phyloP scores from a whole-genome alignment of 2,113 vertebrate genomes.

The Hippocampus barbouri region DNA sequence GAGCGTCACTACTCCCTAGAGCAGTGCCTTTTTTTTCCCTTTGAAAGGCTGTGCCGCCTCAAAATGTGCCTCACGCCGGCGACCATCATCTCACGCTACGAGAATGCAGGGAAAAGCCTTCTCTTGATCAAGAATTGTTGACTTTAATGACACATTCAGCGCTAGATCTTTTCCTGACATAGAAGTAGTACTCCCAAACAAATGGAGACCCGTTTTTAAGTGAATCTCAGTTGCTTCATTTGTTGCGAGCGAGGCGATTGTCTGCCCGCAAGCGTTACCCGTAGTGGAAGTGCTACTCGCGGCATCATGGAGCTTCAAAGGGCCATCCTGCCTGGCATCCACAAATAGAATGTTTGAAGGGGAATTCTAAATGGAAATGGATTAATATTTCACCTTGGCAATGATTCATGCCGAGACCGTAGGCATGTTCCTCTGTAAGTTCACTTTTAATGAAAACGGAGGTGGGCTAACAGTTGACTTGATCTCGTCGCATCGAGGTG shows the following conservation, averaged over 20 bases:
- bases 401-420: constrained; percentile 62
- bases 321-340: constrained; percentile 48
- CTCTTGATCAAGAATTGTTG: not conserved
- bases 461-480: constrained; percentile 12
- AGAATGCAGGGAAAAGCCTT: not conserved
- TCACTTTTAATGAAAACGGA: constrained; percentile 37
- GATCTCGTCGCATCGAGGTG: constrained; percentile 29
- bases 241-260: not conserved
- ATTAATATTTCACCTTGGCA: constrained; percentile 76
- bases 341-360: constrained; percentile 72
- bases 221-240: not conserved
- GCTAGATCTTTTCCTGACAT: not conserved
- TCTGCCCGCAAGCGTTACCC: constrained; percentile 26
- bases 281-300: constrained; percentile 56
- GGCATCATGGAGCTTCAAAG: constrained; percentile 65
- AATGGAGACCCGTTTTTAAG: not conserved
- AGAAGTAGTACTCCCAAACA: not conserved
- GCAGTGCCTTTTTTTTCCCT: not conserved
- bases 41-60: not conserved
- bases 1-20: no score
- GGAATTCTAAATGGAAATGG: constrained; percentile 73
- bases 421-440: constrained; percentile 45
- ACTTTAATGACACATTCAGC: not conserved
- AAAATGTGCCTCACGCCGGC: not conserved
- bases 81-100: no score